Percentiles rank a stretch among this genome's conserved stretches.
Conservation (phyloP, 2,113 vertebrate genomes). For the Miniopterus natalensis region DNA sequence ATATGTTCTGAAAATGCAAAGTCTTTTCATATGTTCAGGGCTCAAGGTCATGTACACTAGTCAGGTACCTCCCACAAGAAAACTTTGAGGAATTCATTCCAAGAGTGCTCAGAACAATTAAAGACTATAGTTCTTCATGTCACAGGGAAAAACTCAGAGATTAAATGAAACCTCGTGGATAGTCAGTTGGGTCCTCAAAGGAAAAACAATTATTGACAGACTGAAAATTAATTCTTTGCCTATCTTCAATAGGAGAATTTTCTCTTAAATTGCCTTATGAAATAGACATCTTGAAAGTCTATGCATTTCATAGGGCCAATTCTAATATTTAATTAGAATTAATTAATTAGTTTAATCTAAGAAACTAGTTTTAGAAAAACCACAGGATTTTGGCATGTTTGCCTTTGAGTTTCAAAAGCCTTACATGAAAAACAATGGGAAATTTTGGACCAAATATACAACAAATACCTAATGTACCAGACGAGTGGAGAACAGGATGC, state of each 20-base stretch:
- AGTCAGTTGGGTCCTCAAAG: neutral
- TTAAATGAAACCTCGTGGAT: neutral
- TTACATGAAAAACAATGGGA: neutral
- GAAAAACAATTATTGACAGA: neutral
- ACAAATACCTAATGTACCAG: neutral
- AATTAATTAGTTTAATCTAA: neutral
- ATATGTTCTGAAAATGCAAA: conserved; percentile 27
- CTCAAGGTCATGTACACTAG: neutral
- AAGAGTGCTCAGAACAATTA: neutral
- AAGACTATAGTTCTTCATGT: neutral
- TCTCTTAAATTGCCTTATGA: neutral
- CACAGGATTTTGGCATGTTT: neutral
- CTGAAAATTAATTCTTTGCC: conserved; percentile 1
- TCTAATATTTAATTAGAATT: conserved; percentile 23
- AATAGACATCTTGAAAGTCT: neutral
- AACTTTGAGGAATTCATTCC: neutral
- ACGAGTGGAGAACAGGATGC: neutral
- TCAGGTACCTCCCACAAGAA: neutral
- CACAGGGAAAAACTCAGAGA: neutral
- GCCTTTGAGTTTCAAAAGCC: neutral
- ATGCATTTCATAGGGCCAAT: neutral
- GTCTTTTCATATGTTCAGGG: neutral
- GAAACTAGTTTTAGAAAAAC: neutral
- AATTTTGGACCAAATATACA: neutral
- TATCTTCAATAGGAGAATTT: neutral